These are phyloP conservation scores for Vanessa tameamea DNA, from an alignment of 1,140 invertebrate genomes.

Conservation along the genomic window DNA sequence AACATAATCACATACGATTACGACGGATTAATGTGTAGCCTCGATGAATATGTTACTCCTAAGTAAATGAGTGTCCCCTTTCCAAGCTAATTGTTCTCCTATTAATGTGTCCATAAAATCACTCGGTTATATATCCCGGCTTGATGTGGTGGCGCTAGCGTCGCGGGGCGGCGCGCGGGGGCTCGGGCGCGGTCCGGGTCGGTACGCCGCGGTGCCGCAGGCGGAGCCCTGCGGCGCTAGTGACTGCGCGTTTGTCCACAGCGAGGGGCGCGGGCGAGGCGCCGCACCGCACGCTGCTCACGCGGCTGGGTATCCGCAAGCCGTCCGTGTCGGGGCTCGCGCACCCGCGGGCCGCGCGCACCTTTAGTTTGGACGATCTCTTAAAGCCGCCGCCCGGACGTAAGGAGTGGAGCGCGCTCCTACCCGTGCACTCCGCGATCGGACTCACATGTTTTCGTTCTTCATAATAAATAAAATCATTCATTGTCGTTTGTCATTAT, in stretches of 20 bases:
- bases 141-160: slow-evolving; percentile 44
- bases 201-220: slow-evolving; percentile 63
- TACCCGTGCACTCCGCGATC: slow-evolving; percentile 64
- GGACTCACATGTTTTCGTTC: slow-evolving; percentile 32
- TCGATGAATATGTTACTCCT: too few relatives aligned
- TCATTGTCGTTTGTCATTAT: background rate
- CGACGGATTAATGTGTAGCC: too few relatives aligned
- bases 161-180: slow-evolving; percentile 46
- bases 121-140: slow-evolving; percentile 20
- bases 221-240: slow-evolving; percentile 52
- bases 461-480: background rate
- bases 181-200: slow-evolving; percentile 43
- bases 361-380: slow-evolving; percentile 91
- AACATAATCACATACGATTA: background rate
- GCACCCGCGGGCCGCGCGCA: slow-evolving; percentile 83
- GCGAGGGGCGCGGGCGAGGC: slow-evolving; percentile 47
- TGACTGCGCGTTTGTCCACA: slow-evolving; percentile 68
- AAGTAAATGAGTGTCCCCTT: too few relatives aligned
- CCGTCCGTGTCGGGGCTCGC: slow-evolving; percentile 87
- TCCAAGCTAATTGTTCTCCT: too few relatives aligned
- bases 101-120: too few relatives aligned
- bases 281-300: slow-evolving; percentile 84
- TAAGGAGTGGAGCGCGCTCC: slow-evolving; percentile 81
- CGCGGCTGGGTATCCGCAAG: slow-evolving; percentile 89
- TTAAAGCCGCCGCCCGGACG: slow-evolving; percentile 87